Conservation (phyloP, 2,888 invertebrate genomes). For the Arctia plantaginis region DNA sequence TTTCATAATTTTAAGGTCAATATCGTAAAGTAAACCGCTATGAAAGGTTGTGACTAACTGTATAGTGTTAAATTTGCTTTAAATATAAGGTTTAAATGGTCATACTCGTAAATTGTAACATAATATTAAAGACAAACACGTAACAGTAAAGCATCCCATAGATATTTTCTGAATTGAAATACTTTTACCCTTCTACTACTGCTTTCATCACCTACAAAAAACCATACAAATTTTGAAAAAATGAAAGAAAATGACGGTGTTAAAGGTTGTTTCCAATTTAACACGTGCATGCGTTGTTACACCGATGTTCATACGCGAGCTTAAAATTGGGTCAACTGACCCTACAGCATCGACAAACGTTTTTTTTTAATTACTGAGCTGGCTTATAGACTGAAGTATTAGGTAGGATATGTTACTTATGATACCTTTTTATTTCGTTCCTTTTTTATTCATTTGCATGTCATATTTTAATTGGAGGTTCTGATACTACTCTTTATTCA, state of each 20-base stretch:
- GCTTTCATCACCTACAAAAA: background rate
- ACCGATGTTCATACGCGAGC: conserved; percentile 24
- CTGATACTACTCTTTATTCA: too few species aligned
- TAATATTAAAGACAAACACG: background rate
- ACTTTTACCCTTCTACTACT: background rate
- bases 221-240: background rate
- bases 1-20: too few species aligned
- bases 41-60: too few species aligned
- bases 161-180: conserved; percentile 1
- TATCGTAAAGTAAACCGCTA: too few species aligned
- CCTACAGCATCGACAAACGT: conserved; percentile 12
- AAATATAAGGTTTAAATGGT: too few species aligned
- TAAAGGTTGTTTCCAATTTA: conserved; percentile 35
- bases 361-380: conserved; percentile 30
- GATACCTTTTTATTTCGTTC: background rate
- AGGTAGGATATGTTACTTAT: background rate
- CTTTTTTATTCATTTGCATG: background rate
- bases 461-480: background rate
- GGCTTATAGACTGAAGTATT: background rate
- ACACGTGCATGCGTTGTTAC: conserved; percentile 28
- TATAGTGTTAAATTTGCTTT: too few species aligned
- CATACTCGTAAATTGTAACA: too few species aligned
- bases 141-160: background rate
- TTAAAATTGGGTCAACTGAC: conserved; percentile 43
- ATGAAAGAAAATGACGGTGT: conserved; percentile 14